phyloP scores from a whole-genome alignment of 2,888 invertebrate genomes.

The Dryadula phaetusa region DNA sequence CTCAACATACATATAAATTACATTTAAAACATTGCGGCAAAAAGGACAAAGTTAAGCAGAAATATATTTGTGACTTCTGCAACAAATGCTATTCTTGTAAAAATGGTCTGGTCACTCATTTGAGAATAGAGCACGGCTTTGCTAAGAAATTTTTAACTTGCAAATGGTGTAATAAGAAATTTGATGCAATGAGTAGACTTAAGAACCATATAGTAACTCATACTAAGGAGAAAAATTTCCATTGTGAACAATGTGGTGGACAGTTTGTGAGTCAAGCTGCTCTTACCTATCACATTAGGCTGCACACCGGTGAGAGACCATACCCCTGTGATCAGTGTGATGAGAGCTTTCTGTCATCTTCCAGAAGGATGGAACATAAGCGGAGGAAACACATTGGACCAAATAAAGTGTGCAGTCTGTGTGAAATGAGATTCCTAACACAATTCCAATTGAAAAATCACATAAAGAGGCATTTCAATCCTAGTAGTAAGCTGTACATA shows the following conservation, averaged over 20 bases:
- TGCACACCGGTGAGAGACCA: conserved; percentile 73
- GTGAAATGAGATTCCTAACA: conserved; percentile 65
- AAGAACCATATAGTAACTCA: conserved; percentile 71
- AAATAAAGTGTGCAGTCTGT: conserved; percentile 63
- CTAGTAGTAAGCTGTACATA: conserved; percentile 67
- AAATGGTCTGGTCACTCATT: conserved; percentile 63
- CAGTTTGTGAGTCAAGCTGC: conserved; percentile 71
- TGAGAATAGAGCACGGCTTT: conserved; percentile 67
- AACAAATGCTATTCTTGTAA: conserved; percentile 65
- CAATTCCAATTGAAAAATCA: conserved; percentile 62
- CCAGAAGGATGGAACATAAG: conserved; percentile 69
- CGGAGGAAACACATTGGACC: conserved; percentile 68
- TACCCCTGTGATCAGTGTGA: conserved; percentile 69
- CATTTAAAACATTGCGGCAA: conserved; percentile 65
- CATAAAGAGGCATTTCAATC: conserved; percentile 65
- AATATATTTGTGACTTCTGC: conserved; percentile 71
- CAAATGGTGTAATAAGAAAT: conserved; percentile 71
- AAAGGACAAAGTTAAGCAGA: conserved; percentile 50
- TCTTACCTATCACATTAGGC: conserved; percentile 65
- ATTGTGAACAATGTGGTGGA: conserved; percentile 66
- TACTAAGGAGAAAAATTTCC: conserved; percentile 69
- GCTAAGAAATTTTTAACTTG: conserved; percentile 61
- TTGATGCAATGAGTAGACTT: conserved; percentile 66
- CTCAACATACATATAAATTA: conserved; percentile 59
- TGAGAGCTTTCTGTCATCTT: conserved; percentile 71